Conservation (phyloP, 2,888 invertebrate genomes). For the Dryadula phaetusa region DNA sequence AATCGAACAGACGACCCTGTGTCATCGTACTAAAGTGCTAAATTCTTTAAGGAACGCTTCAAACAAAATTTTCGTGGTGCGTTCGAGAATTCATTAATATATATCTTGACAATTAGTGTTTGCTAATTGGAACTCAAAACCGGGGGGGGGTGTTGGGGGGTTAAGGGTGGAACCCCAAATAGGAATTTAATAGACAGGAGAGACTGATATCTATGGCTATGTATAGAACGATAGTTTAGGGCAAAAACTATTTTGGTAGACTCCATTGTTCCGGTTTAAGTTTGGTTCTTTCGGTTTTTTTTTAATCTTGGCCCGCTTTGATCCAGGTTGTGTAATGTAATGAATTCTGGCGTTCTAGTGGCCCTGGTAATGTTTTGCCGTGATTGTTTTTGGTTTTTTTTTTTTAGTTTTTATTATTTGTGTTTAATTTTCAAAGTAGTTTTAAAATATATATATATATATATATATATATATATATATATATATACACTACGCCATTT, state of each 20-base stretch:
- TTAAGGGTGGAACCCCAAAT: conserved; percentile 33
- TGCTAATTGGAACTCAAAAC: conserved; percentile 63
- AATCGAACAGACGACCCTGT: conserved; percentile 25
- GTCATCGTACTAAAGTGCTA: conserved; percentile 11
- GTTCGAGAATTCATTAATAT: conserved; percentile 60
- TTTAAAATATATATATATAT: too few species aligned
- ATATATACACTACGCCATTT: too few species aligned
- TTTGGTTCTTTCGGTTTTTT: conserved; percentile 15
- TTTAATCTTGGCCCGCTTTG: conserved; percentile 7
- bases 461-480: too few species aligned
- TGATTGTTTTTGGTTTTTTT: neutral
- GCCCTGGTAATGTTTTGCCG: too few species aligned
- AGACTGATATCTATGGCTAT: conserved; percentile 8
- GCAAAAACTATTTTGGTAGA: conserved; percentile 21
- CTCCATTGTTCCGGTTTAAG: conserved; percentile 1
- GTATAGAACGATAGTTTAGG: conserved; percentile 27
- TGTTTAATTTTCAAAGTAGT: too few species aligned
- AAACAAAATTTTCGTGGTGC: conserved; percentile 50
- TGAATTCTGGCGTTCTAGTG: neutral
- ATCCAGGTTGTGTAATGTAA: conserved; percentile 12
- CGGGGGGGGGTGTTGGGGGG: too few species aligned
- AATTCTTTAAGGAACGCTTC: conserved; percentile 47
- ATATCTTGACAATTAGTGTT: conserved; percentile 51
- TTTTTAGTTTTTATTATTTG: neutral
- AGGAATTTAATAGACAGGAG: conserved; percentile 28